Evolutionary conservation across 1,140 invertebrate species (phyloP).

Genomic region (silkworm (Bombyx mori)): DNA sequence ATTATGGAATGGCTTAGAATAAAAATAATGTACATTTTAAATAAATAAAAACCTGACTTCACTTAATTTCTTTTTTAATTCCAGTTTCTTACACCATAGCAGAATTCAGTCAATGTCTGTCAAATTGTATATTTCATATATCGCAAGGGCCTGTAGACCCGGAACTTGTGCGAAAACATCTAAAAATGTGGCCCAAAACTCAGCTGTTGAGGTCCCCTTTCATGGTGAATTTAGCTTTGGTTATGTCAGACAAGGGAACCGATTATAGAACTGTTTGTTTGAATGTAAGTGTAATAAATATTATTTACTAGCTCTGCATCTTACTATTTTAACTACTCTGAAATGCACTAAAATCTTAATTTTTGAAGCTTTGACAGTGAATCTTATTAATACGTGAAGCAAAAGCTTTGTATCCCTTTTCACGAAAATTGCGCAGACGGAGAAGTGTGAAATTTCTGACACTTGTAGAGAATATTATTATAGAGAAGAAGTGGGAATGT

Average conservation of each 20-base stretch:
- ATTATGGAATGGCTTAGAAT: too few relatives aligned
- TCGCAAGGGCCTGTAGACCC: conserved; percentile 36
- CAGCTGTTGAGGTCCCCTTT: conserved; percentile 41
- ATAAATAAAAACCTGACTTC: not conserved
- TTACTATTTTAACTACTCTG: not conserved
- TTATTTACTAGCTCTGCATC: too few relatives aligned
- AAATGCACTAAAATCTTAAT: not conserved
- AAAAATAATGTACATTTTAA: not conserved
- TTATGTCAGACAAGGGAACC: conserved; percentile 40
- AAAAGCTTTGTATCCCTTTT: too few relatives aligned
- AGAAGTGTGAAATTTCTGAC: too few relatives aligned
- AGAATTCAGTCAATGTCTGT: conserved; percentile 42
- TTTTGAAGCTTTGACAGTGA: not conserved
- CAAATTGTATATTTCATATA: conserved; percentile 50
- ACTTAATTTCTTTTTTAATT: not conserved
- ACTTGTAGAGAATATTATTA: too few relatives aligned
- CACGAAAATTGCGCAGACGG: too few relatives aligned
- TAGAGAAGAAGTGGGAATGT: too few relatives aligned
- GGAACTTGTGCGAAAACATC: conserved; percentile 32
- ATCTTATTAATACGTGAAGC: too few relatives aligned
- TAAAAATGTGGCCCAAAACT: conserved; percentile 42
- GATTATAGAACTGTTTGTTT: conserved; percentile 44
- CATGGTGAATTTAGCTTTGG: conserved; percentile 39
- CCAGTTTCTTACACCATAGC: conserved; percentile 36
- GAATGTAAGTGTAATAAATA: conserved; percentile 32